These are phyloP conservation scores for Crioceris asparagi DNA, from an alignment of 2,888 invertebrate species.

Conservation along the genomic window DNA sequence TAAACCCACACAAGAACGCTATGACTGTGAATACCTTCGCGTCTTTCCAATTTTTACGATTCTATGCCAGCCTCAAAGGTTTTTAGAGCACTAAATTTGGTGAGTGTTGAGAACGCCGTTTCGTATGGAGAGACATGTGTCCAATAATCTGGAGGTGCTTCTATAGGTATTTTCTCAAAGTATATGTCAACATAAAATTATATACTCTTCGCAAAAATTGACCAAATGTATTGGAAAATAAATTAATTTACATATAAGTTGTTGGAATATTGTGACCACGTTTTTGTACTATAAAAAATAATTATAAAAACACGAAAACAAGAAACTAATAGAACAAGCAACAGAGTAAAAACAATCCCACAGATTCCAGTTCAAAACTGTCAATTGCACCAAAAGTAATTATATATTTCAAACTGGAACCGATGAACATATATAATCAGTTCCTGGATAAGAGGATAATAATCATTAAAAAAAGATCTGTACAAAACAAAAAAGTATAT, in stretches of 20 bases:
- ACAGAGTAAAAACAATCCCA: slow-evolving; percentile 19
- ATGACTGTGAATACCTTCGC: no score
- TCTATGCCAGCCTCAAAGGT: no score
- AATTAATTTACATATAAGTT: slow-evolving; percentile 1
- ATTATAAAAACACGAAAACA: slow-evolving; percentile 19
- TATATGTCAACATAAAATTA: slow-evolving; percentile 29
- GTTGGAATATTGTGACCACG: slow-evolving; percentile 1
- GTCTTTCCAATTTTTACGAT: no score
- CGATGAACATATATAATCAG: slow-evolving; percentile 8
- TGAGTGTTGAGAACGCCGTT: no score
- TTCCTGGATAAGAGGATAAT: not conserved
- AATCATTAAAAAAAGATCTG: slow-evolving; percentile 25
- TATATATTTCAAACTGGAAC: slow-evolving; percentile 23
- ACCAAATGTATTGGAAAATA: no score
- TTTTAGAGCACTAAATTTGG: no score
- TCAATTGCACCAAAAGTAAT: slow-evolving; percentile 23
- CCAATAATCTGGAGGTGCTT: no score
- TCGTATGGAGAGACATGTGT: no score
- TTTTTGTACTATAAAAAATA: slow-evolving; percentile 31
- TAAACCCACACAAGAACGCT: no score
- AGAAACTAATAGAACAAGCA: slow-evolving; percentile 17
- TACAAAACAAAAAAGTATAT: slow-evolving; percentile 34
- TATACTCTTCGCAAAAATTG: no score
- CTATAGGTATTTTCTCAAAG: no score
- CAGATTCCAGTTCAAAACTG: slow-evolving; percentile 23